Evolutionary conservation across 1,140 invertebrate species (phyloP).

Genomic region (Drosophila grimshawi): DNA sequence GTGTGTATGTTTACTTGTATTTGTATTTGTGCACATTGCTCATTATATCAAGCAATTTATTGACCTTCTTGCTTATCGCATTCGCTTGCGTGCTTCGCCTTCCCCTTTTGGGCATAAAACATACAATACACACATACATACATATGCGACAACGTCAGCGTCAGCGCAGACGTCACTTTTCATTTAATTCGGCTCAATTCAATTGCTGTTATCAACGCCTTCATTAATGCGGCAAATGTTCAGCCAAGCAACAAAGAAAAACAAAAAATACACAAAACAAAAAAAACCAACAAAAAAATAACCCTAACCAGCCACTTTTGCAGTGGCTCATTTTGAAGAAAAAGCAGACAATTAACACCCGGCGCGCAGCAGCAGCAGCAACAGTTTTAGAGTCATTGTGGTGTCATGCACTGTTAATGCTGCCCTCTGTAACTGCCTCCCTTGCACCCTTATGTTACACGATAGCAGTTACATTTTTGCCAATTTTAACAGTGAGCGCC

Average conservation of each 20-base stretch:
- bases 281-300: constrained; percentile 3
- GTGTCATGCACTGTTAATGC: not conserved
- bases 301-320: constrained; percentile 24
- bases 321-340: constrained; percentile 6
- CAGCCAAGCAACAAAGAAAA: not conserved
- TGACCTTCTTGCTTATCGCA: constrained; percentile 78
- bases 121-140: constrained; percentile 3
- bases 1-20: not conserved
- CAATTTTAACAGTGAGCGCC: constrained; percentile 18
- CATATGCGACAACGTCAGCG: constrained; percentile 12
- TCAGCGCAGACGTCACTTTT: constrained; percentile 62
- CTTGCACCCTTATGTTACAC: not conserved
- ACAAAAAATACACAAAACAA: not conserved
- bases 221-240: constrained; percentile 7
- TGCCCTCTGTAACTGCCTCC: not conserved
- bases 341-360: constrained; percentile 38
- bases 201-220: constrained; percentile 45
- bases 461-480: constrained; percentile 29
- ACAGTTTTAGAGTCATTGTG: constrained; percentile 29
- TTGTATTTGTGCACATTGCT: constrained; percentile 44
- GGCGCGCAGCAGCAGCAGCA: constrained; percentile 23
- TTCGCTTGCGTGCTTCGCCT: constrained; percentile 58
- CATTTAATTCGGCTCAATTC: constrained; percentile 19
- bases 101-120: constrained; percentile 25
- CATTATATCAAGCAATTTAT: constrained; percentile 73